A percentile compares a stretch with the other conserved stretches of the same genome.
These are phyloP conservation scores for Sturmia bella DNA, from an alignment of 2,888 invertebrate genomes.

Conservation along the genomic window DNA sequence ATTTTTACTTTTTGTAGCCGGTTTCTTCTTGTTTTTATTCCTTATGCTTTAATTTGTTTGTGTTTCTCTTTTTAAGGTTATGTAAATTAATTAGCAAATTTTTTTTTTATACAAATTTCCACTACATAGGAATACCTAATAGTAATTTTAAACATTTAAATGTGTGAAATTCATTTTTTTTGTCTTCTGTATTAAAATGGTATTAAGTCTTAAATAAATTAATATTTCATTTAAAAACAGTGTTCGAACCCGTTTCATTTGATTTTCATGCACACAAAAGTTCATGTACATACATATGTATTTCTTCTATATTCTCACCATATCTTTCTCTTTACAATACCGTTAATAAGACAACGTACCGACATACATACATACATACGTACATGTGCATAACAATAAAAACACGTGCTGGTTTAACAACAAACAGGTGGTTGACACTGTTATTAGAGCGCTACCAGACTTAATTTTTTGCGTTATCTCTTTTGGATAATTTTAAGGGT, in stretches of 20 bases:
- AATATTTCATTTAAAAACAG: too few species aligned
- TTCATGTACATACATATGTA: not conserved
- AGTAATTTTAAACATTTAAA: not conserved
- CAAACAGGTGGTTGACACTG: slow-evolving; percentile 58
- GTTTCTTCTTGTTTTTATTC: not conserved
- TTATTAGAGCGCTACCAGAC: slow-evolving; percentile 5
- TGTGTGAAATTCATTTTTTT: not conserved
- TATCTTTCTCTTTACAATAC: slow-evolving; percentile 23
- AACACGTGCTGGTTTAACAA: slow-evolving; percentile 60
- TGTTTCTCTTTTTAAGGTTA: not conserved
- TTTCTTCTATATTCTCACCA: not conserved
- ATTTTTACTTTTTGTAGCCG: not conserved
- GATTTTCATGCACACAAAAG: not conserved
- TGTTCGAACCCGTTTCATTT: not conserved
- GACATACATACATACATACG: too few species aligned
- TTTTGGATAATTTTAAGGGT: too few species aligned
- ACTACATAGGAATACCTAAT: not conserved
- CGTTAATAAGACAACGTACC: not conserved
- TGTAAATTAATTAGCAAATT: slow-evolving; percentile 9
- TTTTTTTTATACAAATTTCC: slow-evolving; percentile 28
- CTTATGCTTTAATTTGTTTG: not conserved
- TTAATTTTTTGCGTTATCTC: not conserved
- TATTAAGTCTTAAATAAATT: too few species aligned
- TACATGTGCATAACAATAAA: slow-evolving; percentile 14
- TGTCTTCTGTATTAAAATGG: too few species aligned